Evolutionary conservation across 1,140 invertebrate species (phyloP).

Genomic region (Apis cerana): DNA sequence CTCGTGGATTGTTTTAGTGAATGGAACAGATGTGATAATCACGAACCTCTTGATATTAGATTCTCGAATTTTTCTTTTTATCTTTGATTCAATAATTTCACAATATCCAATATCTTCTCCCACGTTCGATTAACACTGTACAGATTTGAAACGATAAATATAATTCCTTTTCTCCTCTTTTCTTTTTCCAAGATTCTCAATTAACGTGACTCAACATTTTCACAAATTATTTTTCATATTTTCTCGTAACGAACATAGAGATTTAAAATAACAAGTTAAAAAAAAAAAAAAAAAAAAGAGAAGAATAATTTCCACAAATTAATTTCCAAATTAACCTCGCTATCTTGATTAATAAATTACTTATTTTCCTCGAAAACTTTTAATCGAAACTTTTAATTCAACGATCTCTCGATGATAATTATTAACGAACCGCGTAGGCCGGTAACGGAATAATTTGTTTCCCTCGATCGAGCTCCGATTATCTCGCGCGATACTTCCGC

Average conservation of each 20-base stretch:
- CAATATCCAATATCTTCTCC: no score
- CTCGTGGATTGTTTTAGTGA: background rate
- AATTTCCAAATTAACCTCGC: no score
- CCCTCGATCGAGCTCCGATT: background rate
- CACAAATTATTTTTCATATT: no score
- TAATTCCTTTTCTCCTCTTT: no score
- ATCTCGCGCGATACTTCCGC: slow-evolving; percentile 32
- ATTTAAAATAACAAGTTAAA: background rate
- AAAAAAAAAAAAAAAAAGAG: background rate
- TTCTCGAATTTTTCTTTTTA: background rate
- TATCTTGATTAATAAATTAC: no score
- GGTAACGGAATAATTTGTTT: slow-evolving; percentile 48
- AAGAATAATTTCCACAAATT: no score
- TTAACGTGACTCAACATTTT: no score
- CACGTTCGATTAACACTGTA: no score
- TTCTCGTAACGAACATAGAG: no score
- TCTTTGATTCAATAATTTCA: no score
- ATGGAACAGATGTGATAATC: background rate
- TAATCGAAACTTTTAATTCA: background rate
- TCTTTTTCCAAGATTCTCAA: no score
- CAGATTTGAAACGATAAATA: no score
- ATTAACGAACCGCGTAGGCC: slow-evolving; percentile 30
- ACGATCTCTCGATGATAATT: slow-evolving; percentile 32
- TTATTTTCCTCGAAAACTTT: background rate
- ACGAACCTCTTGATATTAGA: background rate